These are phyloP conservation scores for Apostichopus californicus DNA, from an alignment of 35 echinoderm and acorn worm genomes.

Conservation along the genomic window DNA sequence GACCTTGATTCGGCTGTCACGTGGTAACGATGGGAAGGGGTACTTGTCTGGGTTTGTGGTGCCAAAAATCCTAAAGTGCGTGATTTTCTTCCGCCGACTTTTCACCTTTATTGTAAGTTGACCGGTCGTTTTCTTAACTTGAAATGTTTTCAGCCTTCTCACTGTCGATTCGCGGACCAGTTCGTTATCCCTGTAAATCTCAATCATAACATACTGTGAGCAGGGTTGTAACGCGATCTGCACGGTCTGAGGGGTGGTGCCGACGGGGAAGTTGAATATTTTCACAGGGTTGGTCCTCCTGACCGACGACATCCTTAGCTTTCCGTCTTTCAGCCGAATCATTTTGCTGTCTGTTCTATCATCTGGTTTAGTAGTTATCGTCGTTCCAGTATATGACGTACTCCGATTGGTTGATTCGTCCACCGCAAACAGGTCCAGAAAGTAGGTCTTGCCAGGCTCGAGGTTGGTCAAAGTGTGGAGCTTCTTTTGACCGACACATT, in stretches of 20 bases:
- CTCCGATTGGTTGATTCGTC: constrained; percentile 82
- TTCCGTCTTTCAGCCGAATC: constrained; percentile 81
- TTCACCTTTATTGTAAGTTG: constrained; percentile 75
- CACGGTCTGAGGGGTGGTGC: constrained; percentile 59
- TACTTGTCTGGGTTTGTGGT: constrained; percentile 91
- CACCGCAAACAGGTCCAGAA: constrained; percentile 88
- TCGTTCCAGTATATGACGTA: constrained; percentile 64
- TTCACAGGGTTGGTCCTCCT: constrained; percentile 66
- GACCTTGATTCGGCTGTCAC: constrained; percentile 80
- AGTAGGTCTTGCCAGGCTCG: constrained; percentile 74
- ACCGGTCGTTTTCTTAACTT: constrained; percentile 67
- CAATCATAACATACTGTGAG: constrained; percentile 61
- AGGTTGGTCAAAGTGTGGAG: constrained; percentile 90
- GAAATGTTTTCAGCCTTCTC: constrained; percentile 76
- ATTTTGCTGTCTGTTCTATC: constrained; percentile 48
- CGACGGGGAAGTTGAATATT: constrained; percentile 74
- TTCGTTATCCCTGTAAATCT: constrained; percentile 73
- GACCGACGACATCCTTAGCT: constrained; percentile 70
- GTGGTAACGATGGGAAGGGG: constrained; percentile 82
- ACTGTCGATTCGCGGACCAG: constrained; percentile 67
- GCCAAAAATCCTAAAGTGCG: constrained; percentile 79
- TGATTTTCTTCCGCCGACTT: constrained; percentile 54
- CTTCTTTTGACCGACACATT: constrained; percentile 87
- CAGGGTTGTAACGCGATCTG: constrained; percentile 84
- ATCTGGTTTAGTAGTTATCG: constrained; percentile 55